A percentile compares a stretch with the other conserved stretches of the same genome.
Evolutionary conservation across 2,113 vertebrate genomes (phyloP).

Genomic region (Sceloporus tristichus): DNA sequence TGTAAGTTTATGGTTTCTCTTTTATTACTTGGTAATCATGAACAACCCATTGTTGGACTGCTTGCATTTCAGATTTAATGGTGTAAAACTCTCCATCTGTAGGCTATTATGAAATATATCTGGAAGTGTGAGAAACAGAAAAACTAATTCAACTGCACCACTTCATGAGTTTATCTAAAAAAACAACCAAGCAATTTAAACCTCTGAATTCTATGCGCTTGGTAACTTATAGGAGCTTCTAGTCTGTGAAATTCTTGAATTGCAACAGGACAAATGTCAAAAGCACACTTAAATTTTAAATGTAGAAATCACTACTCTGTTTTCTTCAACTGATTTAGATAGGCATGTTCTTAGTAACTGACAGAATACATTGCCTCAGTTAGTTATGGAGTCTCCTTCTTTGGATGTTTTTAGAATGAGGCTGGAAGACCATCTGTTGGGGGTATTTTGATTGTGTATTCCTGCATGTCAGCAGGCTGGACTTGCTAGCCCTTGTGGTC

Average conservation of each 20-base stretch:
- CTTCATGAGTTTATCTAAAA: neutral
- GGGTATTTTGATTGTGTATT: no score
- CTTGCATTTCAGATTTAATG: conserved; percentile 5
- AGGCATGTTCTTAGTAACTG: neutral
- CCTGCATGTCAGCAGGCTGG: no score
- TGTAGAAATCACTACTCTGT: neutral
- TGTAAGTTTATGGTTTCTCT: neutral
- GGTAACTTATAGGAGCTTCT: neutral
- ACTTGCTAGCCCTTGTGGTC: no score
- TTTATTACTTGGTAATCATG: conserved; percentile 50
- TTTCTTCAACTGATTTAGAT: neutral
- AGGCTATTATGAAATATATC: neutral
- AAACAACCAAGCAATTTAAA: neutral
- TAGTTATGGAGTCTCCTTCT: no score
- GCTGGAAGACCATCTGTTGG: no score
- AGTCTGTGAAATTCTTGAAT: neutral
- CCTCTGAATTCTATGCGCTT: neutral
- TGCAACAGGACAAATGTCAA: neutral
- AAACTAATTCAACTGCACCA: neutral
- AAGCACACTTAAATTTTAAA: neutral
- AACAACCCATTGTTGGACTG: neutral
- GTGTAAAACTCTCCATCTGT: neutral
- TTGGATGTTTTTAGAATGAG: no score
- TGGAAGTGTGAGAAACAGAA: neutral
- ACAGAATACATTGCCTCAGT: neutral